These are phyloP conservation scores for Cryptoblepharus egeriae DNA, from an alignment of 2,797 vertebrate species.

Conservation along the genomic window DNA sequence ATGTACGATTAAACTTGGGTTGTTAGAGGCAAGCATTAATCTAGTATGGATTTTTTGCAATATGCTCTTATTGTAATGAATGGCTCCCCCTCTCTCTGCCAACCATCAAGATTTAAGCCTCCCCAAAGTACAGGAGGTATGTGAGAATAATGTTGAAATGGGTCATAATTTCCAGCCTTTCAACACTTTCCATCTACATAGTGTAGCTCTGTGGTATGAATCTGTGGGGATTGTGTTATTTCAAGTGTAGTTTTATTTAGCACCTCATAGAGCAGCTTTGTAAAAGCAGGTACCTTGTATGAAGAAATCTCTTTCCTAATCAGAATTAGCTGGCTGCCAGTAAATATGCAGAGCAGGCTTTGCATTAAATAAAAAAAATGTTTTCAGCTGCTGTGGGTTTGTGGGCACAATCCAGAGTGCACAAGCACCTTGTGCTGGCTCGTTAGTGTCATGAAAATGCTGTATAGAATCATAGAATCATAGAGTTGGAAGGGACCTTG, in stretches of 20 bases:
- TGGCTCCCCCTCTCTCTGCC: conserved; percentile 11
- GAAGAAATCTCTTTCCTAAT: conserved; percentile 59
- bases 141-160: conserved; percentile 56
- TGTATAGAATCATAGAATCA: too few relatives aligned
- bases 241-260: conserved; percentile 61
- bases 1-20: conserved; percentile 14
- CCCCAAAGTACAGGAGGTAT: conserved; percentile 41
- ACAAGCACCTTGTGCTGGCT: too few relatives aligned
- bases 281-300: conserved; percentile 57
- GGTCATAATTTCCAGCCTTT: conserved; percentile 53
- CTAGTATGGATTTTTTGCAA: conserved; percentile 14
- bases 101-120: conserved; percentile 24
- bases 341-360: conserved; percentile 32
- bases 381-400: conserved; percentile 19
- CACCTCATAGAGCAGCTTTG: conserved; percentile 61
- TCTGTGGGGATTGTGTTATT: conserved; percentile 67
- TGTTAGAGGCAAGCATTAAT: conserved; percentile 43
- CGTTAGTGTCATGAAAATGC: too few relatives aligned
- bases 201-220: conserved; percentile 39
- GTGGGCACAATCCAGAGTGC: too few relatives aligned
- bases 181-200: conserved; percentile 45
- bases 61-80: conserved; percentile 45
- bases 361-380: background rate
- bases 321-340: conserved; percentile 39
- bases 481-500: too few relatives aligned